phyloP scores from a whole-genome alignment of 2,797 vertebrate genomes.

The Crocodylus rhombifer region DNA sequence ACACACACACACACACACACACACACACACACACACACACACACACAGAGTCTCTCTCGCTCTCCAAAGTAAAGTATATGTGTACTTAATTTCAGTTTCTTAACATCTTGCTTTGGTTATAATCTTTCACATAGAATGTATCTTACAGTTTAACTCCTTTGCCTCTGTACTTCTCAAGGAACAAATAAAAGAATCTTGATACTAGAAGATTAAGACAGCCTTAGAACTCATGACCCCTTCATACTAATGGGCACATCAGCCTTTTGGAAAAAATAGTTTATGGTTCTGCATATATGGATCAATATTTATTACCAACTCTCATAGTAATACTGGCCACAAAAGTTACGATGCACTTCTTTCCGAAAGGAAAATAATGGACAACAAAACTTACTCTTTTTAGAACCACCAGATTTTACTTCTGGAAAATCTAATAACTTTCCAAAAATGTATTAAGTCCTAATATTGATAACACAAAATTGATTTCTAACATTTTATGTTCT shows the following conservation, averaged over 20 bases:
- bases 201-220: background rate
- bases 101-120: no score
- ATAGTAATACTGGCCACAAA: slow-evolving; percentile 40
- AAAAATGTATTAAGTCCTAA: slow-evolving; percentile 70
- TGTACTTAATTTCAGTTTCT: no score
- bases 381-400: slow-evolving; percentile 61
- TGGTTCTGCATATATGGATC: slow-evolving; percentile 15
- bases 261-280: background rate
- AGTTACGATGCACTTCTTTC: background rate
- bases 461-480: slow-evolving; percentile 72
- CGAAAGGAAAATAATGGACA: slow-evolving; percentile 54
- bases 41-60: no score
- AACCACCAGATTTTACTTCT: slow-evolving; percentile 75
- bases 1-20: no score
- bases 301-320: slow-evolving; percentile 24
- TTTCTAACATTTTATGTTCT: slow-evolving; percentile 64
- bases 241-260: background rate
- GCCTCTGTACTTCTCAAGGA: slow-evolving; percentile 25
- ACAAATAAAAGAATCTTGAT: background rate
- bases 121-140: background rate
- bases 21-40: no score
- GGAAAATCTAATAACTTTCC: slow-evolving; percentile 73
- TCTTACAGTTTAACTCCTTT: slow-evolving; percentile 4
- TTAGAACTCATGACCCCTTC: background rate
- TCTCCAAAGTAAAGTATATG: no score